Conservation (phyloP, 1,140 invertebrate species). For the Araneus ventricosus region DNA sequence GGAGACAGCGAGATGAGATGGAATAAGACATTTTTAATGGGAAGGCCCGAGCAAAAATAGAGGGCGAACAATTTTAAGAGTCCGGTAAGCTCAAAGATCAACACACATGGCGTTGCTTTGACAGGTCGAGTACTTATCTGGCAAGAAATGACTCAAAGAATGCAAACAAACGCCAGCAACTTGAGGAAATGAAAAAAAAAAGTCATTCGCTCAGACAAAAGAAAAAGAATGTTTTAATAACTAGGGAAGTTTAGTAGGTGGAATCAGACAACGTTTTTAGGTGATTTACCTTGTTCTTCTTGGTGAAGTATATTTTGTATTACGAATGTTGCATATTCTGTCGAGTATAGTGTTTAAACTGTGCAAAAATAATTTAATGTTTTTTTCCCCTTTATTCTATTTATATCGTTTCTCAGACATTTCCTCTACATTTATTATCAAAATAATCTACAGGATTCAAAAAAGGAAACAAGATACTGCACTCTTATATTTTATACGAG, state of each 20-base stretch:
- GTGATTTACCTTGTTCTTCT: not conserved
- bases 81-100: no score
- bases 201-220: slow-evolving; percentile 30
- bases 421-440: no score
- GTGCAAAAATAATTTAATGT: no score
- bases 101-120: no score
- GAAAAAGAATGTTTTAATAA: slow-evolving; percentile 15
- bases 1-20: not conserved
- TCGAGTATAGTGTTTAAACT: not conserved
- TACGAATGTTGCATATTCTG: not conserved
- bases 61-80: no score
- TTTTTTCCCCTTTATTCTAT: no score
- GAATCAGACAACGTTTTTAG: not conserved
- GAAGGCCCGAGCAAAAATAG: not conserved
- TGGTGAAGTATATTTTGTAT: not conserved
- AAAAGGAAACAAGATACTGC: no score
- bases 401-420: no score
- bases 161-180: slow-evolving; percentile 13
- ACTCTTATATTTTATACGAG: no score
- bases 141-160: not conserved
- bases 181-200: slow-evolving; percentile 25
- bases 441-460: no score
- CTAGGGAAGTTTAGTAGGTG: not conserved
- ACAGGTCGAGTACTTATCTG: not conserved
- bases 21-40: not conserved